phyloP scores from a whole-genome alignment of 2,113 vertebrate species.

The Ibidorhyncha struthersii region DNA sequence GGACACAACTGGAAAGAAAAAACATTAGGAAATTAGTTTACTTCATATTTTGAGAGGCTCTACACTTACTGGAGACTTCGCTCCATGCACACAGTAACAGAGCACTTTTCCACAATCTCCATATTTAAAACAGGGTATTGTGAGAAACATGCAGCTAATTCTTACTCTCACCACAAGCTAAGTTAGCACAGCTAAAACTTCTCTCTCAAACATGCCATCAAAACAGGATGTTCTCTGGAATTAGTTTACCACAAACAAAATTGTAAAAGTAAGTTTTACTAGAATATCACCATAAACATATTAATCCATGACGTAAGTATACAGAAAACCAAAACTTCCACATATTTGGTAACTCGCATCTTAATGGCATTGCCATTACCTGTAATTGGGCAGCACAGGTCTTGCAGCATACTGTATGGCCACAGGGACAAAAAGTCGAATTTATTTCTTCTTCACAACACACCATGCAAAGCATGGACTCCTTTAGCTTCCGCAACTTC shows the following conservation, averaged over 20 bases:
- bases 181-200: not conserved
- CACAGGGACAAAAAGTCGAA: slow-evolving; percentile 95
- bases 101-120: not conserved
- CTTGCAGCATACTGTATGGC: slow-evolving; percentile 97
- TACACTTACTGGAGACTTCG: not conserved
- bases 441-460: slow-evolving; percentile 97
- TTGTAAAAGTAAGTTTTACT: not conserved
- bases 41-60: not conserved
- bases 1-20: slow-evolving; percentile 84
- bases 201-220: not conserved
- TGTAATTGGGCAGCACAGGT: slow-evolving; percentile 89
- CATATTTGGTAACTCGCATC: fast-evolving
- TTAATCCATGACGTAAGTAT: not conserved
- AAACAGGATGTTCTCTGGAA: not conserved
- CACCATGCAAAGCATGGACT: slow-evolving; percentile 94
- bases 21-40: not conserved
- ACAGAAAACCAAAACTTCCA: not conserved
- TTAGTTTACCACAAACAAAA: not conserved
- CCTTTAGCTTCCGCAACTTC: slow-evolving; percentile 88
- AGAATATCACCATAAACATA: not conserved
- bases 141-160: not conserved
- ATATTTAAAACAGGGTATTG: not conserved
- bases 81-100: not conserved
- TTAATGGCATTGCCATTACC: slow-evolving; percentile 73
- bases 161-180: not conserved